These are phyloP conservation scores for Mellivora capensis DNA, from an alignment of 2,113 vertebrate species.

Conservation along the genomic window DNA sequence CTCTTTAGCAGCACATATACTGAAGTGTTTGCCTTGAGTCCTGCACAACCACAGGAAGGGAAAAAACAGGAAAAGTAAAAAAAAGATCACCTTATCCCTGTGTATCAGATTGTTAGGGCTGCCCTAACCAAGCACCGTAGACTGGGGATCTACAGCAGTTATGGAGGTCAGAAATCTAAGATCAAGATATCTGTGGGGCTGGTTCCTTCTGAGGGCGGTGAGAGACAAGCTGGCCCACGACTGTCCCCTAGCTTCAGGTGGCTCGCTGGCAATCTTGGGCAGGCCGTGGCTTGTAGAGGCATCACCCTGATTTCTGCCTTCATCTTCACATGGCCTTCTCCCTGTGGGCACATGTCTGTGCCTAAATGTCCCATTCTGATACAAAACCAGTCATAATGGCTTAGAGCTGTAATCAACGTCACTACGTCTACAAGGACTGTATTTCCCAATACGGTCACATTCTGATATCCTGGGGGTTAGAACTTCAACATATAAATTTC, in stretches of 20 bases:
- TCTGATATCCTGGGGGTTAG: not conserved
- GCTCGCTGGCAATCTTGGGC: not conserved
- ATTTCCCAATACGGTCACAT: not conserved
- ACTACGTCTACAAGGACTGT: not conserved
- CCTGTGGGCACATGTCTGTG: no score
- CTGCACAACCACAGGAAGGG: not conserved
- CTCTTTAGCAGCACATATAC: not conserved
- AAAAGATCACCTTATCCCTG: not conserved
- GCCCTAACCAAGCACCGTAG: not conserved
- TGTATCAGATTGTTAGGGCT: not conserved
- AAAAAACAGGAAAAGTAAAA: no score
- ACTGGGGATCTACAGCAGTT: not conserved
- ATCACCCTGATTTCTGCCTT: not conserved
- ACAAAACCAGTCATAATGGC: not conserved
- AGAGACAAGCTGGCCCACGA: not conserved
- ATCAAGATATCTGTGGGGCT: not conserved
- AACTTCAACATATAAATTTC: not conserved
- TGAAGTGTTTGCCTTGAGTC: not conserved
- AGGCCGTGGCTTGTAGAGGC: not conserved
- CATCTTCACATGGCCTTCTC: not conserved
- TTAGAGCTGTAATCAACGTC: not conserved
- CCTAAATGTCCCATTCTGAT: not conserved
- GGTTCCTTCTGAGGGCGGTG: not conserved
- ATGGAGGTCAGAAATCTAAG: not conserved
- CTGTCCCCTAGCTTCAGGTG: not conserved